Evolutionary conservation across 2,888 invertebrate species (phyloP).

Genomic region (Drosophila mercatorum): DNA sequence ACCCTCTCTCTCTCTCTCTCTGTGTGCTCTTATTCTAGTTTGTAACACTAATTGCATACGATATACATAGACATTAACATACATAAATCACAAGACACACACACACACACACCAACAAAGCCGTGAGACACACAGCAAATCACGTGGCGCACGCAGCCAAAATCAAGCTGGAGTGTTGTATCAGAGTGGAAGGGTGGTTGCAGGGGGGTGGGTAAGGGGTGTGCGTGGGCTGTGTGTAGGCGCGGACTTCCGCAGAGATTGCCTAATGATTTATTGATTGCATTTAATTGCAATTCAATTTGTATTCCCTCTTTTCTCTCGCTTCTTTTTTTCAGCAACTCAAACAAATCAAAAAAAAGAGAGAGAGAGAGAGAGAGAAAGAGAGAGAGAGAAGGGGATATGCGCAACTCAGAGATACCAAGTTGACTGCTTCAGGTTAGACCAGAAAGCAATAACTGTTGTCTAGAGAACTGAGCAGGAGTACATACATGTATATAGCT

Average conservation of each 20-base stretch:
- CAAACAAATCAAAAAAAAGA: background rate
- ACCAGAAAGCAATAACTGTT: too few relatives aligned
- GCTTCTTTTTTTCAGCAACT: background rate
- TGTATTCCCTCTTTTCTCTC: slow-evolving; percentile 4
- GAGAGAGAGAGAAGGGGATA: too few relatives aligned
- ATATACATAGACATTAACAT: slow-evolving; percentile 51
- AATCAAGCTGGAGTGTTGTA: slow-evolving; percentile 6
- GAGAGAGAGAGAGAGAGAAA: too few relatives aligned
- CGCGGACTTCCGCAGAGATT: slow-evolving; percentile 28
- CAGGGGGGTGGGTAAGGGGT: background rate
- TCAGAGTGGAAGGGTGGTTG: background rate
- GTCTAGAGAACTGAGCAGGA: background rate
- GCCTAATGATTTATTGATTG: slow-evolving; percentile 50
- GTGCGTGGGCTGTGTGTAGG: slow-evolving; percentile 14
- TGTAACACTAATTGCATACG: slow-evolving; percentile 66
- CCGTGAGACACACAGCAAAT: slow-evolving; percentile 33
- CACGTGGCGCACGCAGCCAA: slow-evolving; percentile 42
- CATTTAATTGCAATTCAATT: slow-evolving; percentile 25
- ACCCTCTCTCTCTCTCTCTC: background rate
- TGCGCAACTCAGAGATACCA: too few relatives aligned
- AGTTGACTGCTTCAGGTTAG: too few relatives aligned
- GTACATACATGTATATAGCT: too few relatives aligned
- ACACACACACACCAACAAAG: slow-evolving; percentile 31
- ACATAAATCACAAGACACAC: slow-evolving; percentile 40
- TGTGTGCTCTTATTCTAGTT: slow-evolving; percentile 39